Evolutionary conservation across 2,113 vertebrate species (phyloP).

Genomic region (Calyptommatus sinebrachiatus): DNA sequence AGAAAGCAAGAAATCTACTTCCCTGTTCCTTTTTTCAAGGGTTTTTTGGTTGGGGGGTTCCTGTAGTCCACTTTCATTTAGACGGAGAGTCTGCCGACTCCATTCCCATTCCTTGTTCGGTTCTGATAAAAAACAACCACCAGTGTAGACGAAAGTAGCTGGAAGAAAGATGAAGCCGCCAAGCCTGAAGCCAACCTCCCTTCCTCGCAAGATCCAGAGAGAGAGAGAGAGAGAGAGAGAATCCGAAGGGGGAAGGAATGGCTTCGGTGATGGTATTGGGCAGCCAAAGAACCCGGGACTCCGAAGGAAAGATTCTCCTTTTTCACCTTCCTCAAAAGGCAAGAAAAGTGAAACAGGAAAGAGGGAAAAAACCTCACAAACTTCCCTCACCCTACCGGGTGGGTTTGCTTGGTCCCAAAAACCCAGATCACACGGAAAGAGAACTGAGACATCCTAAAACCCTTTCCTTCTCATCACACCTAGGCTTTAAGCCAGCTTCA

Average conservation of each 20-base stretch:
- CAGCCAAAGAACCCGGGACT: slow-evolving; percentile 9
- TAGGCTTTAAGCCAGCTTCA: no score
- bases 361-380: no score
- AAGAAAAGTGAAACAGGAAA: not conserved
- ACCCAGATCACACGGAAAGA: no score
- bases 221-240: no score
- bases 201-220: not conserved
- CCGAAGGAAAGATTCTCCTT: not conserved
- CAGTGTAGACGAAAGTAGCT: not conserved
- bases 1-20: no score
- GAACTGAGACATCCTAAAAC: no score
- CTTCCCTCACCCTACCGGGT: not conserved
- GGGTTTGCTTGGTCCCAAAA: not conserved
- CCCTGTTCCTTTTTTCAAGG: not conserved
- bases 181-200: no score
- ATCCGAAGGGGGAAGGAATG: no score
- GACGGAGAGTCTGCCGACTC: not conserved
- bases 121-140: not conserved
- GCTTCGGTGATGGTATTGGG: not conserved
- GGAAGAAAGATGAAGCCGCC: not conserved
- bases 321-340: not conserved
- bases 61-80: slow-evolving; percentile 36
- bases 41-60: not conserved
- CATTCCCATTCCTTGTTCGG: not conserved
- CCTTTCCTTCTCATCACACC: no score